These are phyloP conservation scores for Atrichornis clamosus DNA, from an alignment of 2,113 vertebrate species.

Conservation along the genomic window DNA sequence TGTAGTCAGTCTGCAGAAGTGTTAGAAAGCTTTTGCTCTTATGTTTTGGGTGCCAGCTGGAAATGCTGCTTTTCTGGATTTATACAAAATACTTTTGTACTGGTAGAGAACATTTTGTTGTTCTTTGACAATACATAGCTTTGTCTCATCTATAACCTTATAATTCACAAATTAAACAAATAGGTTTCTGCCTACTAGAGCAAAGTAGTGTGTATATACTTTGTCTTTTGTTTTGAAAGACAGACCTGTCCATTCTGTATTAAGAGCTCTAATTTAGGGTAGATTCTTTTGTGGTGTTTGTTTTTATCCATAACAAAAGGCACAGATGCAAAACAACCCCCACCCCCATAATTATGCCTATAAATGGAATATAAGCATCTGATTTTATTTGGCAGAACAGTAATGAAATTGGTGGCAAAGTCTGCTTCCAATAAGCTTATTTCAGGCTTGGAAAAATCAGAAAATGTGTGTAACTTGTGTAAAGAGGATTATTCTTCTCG, in stretches of 20 bases:
- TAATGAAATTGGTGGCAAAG: background rate
- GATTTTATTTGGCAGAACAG: background rate
- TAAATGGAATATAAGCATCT: background rate
- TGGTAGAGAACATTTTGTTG: background rate
- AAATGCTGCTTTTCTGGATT: conserved; percentile 25
- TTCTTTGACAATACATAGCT: background rate
- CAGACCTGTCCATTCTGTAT: conserved; percentile 7
- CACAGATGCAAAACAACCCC: background rate
- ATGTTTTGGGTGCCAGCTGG: background rate
- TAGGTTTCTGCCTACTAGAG: background rate
- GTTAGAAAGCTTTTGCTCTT: background rate
- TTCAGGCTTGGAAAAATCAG: background rate
- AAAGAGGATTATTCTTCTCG: background rate
- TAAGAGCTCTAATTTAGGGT: background rate
- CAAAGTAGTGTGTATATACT: background rate
- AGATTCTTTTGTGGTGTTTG: background rate
- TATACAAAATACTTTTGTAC: conserved; percentile 37
- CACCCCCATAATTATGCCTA: background rate
- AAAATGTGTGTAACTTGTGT: background rate
- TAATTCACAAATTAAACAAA: background rate
- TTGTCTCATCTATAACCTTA: conserved; percentile 4
- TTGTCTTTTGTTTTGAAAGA: background rate
- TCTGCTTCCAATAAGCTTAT: background rate
- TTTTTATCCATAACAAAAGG: background rate
- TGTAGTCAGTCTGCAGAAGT: background rate